phyloP scores from a whole-genome alignment of 1,140 invertebrate genomes.

The Stegodyphus dumicola region DNA sequence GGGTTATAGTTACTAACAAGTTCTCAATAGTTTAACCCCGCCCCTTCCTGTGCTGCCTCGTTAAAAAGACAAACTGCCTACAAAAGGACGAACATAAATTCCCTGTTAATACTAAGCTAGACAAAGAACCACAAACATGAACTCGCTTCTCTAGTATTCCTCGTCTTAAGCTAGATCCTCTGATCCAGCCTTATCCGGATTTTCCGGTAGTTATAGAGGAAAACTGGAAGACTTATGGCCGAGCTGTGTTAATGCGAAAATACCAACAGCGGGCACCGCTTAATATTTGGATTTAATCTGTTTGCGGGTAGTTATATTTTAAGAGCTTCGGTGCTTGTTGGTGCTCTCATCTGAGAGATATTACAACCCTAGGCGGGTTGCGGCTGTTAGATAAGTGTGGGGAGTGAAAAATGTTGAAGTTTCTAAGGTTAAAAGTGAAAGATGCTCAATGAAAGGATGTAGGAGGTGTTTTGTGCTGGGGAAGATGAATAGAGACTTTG shows the following conservation, averaged over 20 bases:
- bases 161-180: background rate
- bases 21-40: too few species aligned
- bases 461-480: background rate
- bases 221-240: conserved; percentile 13
- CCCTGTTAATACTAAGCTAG: conserved; percentile 3
- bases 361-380: conserved; percentile 3
- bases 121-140: conserved; percentile 4
- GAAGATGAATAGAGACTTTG: background rate
- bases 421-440: background rate
- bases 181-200: background rate
- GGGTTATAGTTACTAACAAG: too few species aligned
- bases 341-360: conserved; percentile 17
- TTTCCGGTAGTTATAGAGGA: background rate
- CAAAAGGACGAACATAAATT: background rate
- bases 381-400: conserved; percentile 2
- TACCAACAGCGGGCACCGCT: background rate
- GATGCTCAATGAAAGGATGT: conserved; percentile 4
- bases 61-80: background rate
- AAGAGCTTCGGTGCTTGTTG: background rate
- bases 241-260: conserved; percentile 9
- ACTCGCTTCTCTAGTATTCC: background rate
- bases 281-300: conserved; percentile 16
- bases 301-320: conserved; percentile 9
- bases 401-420: conserved; percentile 2
- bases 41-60: background rate